A percentile compares a stretch with the other conserved stretches of the same genome.
Evolutionary conservation across 2,113 vertebrate genomes (phyloP).

Genomic region (Vulpes vulpes): DNA sequence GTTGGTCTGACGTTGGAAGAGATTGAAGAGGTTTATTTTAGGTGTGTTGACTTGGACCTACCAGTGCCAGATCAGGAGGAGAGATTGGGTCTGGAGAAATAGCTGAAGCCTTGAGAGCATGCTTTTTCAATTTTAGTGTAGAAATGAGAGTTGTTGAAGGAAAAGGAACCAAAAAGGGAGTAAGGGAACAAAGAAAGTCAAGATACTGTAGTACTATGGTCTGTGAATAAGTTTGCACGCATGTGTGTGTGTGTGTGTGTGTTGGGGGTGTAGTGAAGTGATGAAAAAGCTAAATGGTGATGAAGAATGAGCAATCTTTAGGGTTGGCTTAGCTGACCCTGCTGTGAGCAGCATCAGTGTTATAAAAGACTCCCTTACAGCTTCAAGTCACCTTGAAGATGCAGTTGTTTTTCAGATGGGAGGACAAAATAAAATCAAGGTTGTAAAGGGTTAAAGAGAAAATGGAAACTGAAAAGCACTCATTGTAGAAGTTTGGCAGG

Average conservation of each 20-base stretch:
- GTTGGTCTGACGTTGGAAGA: slow-evolving; percentile 9
- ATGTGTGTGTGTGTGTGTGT: too few relatives aligned
- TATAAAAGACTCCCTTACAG: slow-evolving; percentile 11
- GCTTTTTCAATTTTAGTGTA: not conserved
- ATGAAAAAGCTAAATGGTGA: slow-evolving; percentile 31
- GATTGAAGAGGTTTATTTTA: slow-evolving; percentile 16
- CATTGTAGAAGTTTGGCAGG: slow-evolving; percentile 81
- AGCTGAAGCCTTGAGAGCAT: not conserved
- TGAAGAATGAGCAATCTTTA: not conserved
- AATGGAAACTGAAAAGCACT: slow-evolving; percentile 61
- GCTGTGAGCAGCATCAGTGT: not conserved
- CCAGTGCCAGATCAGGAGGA: not conserved
- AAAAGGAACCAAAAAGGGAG: not conserved
- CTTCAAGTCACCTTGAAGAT: slow-evolving; percentile 14
- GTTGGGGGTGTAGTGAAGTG: not conserved
- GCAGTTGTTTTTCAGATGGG: not conserved
- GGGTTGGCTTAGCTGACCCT: not conserved
- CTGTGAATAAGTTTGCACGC: not conserved
- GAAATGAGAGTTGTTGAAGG: slow-evolving; percentile 31
- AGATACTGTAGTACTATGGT: not conserved
- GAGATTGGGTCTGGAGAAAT: not conserved
- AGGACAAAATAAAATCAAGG: not conserved
- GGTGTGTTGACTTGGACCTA: not conserved
- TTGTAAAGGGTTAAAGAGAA: slow-evolving; percentile 70
- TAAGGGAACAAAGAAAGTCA: not conserved